A percentile compares a stretch with the other conserved stretches of the same genome.
Evolutionary conservation across 2,888 invertebrate genomes (phyloP).

Genomic region (Heteromyza rotundicornis): DNA sequence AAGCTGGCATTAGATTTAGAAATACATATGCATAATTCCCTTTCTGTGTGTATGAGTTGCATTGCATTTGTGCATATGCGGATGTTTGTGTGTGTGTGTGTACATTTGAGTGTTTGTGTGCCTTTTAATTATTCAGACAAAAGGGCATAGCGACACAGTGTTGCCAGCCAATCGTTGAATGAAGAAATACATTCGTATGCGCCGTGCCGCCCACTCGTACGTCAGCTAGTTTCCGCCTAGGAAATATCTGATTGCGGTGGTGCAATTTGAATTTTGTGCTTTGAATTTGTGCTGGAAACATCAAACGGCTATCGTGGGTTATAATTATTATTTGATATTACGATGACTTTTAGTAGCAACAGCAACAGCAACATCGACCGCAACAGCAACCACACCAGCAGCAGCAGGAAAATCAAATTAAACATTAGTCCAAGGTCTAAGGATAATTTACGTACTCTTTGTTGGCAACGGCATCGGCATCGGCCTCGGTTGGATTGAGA

Average conservation of each 20-base stretch:
- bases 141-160: conserved; percentile 28
- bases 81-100: conserved; percentile 13
- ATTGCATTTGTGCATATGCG: not conserved
- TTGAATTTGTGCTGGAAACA: conserved; percentile 23
- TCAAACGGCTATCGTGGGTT: conserved; percentile 42
- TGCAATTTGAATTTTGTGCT: not conserved
- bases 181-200: too few species aligned
- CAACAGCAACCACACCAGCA: too few species aligned
- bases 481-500: too few species aligned
- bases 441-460: too few species aligned
- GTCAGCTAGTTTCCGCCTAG: too few species aligned
- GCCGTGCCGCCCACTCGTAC: too few species aligned
- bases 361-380: too few species aligned
- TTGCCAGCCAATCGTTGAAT: not conserved
- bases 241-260: too few species aligned
- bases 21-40: conserved; percentile 54
- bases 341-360: conserved; percentile 20
- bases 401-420: too few species aligned
- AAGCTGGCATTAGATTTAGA: conserved; percentile 43
- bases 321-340: conserved; percentile 45
- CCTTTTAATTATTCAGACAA: conserved; percentile 49
- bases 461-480: too few species aligned
- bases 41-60: conserved; percentile 28
- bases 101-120: conserved; percentile 22
- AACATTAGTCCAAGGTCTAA: too few species aligned